phyloP scores from a whole-genome alignment of 2,888 invertebrate species.

The Branchellion lobata region DNA sequence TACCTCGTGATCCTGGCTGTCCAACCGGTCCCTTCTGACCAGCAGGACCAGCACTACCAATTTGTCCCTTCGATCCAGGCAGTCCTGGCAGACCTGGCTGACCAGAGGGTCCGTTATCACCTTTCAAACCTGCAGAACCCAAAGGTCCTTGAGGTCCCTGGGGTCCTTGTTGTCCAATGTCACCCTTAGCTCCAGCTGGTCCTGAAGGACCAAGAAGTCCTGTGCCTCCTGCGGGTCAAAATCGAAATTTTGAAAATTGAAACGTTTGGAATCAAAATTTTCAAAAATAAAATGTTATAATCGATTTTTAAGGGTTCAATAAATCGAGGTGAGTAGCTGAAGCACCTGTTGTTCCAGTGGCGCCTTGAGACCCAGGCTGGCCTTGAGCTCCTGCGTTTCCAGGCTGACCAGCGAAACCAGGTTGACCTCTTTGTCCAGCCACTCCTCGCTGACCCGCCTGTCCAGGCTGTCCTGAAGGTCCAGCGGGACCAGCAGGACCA shows the following conservation, averaged over 20 bases:
- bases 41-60: conserved; percentile 33
- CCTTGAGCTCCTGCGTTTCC: conserved; percentile 68
- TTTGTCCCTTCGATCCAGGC: conserved; percentile 43
- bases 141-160: conserved; percentile 45
- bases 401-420: conserved; percentile 36
- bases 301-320: too few relatives aligned
- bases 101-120: conserved; percentile 55
- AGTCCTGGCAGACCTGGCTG: conserved; percentile 52
- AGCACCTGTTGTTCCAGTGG: conserved; percentile 44
- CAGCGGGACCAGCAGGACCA: conserved; percentile 35
- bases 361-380: conserved; percentile 52
- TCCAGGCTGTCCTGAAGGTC: conserved; percentile 31
- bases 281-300: too few relatives aligned
- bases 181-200: conserved; percentile 46
- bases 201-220: conserved; percentile 49
- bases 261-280: too few relatives aligned
- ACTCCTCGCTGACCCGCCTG: conserved; percentile 26
- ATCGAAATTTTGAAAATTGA: neutral
- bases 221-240: neutral
- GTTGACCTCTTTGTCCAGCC: neutral
- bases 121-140: conserved; percentile 46
- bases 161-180: conserved; percentile 46
- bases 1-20: neutral
- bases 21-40: conserved; percentile 31
- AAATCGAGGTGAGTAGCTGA: too few relatives aligned